A percentile compares a stretch with the other conserved stretches of the same genome.
phyloP scores from a whole-genome alignment of 2,113 vertebrate species.

The Pavo muticus region DNA sequence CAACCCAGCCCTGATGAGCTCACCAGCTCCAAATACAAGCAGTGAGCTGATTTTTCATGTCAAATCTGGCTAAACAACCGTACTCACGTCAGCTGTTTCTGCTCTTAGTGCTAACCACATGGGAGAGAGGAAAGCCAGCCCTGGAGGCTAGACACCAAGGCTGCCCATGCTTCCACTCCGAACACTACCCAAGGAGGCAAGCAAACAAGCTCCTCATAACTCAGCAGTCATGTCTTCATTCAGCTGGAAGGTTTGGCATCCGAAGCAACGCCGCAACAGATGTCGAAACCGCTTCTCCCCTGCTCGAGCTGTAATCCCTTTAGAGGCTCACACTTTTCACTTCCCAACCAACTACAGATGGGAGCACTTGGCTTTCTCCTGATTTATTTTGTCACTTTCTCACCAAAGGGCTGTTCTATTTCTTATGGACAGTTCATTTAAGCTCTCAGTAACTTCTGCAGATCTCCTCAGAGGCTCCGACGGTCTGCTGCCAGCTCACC shows the following conservation, averaged over 20 bases:
- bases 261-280: not conserved
- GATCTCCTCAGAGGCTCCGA: not conserved
- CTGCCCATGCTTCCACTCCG: not conserved
- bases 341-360: not conserved
- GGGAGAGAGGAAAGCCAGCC: not conserved
- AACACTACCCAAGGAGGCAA: not conserved
- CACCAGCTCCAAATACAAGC: not conserved
- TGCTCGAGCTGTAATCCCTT: conserved; percentile 25
- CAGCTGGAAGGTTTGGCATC: not conserved
- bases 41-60: not conserved
- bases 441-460: not conserved
- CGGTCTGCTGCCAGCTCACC: not conserved
- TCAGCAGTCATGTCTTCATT: not conserved
- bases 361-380: conserved; percentile 27
- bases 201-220: not conserved
- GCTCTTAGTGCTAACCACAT: not conserved
- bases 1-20: not conserved
- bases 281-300: not conserved
- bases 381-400: conserved; percentile 26
- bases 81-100: not conserved
- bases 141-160: not conserved
- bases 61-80: not conserved
- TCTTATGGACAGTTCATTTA: not conserved
- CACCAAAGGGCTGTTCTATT: not conserved
- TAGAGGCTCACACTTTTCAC: conserved; percentile 38